phyloP scores from a whole-genome alignment of 2,888 invertebrate genomes.

The Drosophila meridionalis region DNA sequence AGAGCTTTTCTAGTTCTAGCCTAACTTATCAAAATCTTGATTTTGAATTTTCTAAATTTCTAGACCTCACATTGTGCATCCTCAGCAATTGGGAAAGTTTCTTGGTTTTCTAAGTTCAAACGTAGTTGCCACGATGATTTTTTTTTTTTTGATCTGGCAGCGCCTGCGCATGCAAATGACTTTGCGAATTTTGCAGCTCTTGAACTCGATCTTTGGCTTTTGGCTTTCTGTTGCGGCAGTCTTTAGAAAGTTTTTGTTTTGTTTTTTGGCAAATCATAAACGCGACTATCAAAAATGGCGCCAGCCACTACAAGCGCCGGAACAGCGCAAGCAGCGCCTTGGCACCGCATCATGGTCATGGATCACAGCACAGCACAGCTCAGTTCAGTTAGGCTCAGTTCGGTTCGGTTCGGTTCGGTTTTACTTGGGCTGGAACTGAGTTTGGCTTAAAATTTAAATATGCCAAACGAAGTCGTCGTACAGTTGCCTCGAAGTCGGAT shows the following conservation, averaged over 20 bases:
- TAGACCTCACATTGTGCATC: too few relatives aligned
- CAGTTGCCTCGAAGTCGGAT: constrained; percentile 61
- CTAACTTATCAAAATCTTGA: too few relatives aligned
- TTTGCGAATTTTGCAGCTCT: constrained; percentile 39
- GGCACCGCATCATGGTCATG: constrained; percentile 62
- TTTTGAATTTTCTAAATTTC: not conserved
- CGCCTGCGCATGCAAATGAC: constrained; percentile 36
- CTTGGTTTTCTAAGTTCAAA: not conserved
- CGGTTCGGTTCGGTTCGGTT: constrained; percentile 1
- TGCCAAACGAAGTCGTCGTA: constrained; percentile 50
- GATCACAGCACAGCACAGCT: constrained; percentile 65
- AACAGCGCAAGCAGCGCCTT: constrained; percentile 41
- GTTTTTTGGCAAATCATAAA: constrained; percentile 64
- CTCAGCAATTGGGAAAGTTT: constrained; percentile 1
- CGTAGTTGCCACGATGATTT: constrained; percentile 11
- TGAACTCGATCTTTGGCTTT: constrained; percentile 60
- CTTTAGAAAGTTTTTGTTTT: constrained; percentile 65
- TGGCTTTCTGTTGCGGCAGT: constrained; percentile 21
- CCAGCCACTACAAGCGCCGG: constrained; percentile 35
- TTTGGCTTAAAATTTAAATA: constrained; percentile 57
- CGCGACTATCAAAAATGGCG: constrained; percentile 72
- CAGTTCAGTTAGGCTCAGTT: constrained; percentile 24
- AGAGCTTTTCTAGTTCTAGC: too few relatives aligned
- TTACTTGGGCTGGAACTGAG: constrained; percentile 31
- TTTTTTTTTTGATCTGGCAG: constrained; percentile 36